Evolutionary conservation across 2,888 invertebrate genomes (phyloP).

Genomic region (Rugalucina vietnamica): DNA sequence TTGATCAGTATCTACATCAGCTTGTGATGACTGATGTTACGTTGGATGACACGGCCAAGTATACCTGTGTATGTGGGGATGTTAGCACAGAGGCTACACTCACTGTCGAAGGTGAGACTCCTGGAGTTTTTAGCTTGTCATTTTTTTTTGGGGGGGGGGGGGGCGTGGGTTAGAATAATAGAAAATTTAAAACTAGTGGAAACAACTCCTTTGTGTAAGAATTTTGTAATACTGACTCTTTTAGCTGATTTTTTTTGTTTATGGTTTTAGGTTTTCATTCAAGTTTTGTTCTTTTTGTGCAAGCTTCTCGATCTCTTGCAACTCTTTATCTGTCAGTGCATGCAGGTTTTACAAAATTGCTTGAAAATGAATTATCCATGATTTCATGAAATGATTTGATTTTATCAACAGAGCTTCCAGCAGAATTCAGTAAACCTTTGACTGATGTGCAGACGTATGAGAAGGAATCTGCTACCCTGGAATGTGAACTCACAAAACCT

Average conservation of each 20-base stretch:
- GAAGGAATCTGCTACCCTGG: constrained; percentile 88
- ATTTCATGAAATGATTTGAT: too few species aligned
- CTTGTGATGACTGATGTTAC: constrained; percentile 76
- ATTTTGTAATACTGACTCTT: too few species aligned
- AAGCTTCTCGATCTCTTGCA: too few species aligned
- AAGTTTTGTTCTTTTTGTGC: too few species aligned
- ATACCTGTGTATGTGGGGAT: constrained; percentile 75
- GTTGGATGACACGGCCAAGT: constrained; percentile 79
- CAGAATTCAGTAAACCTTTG: constrained; percentile 58
- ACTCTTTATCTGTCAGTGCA: too few species aligned
- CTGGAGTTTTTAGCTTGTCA: too few species aligned
- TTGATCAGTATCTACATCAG: constrained; percentile 87
- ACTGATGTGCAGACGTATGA: constrained; percentile 64
- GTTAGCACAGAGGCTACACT: constrained; percentile 77
- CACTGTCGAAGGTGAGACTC: constrained; percentile 77
- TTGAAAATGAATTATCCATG: not conserved
- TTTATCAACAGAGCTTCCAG: constrained; percentile 26
- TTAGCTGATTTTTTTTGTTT: too few species aligned
- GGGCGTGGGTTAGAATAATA: too few species aligned
- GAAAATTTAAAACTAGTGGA: too few species aligned
- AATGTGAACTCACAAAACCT: constrained; percentile 96
- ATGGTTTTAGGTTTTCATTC: too few species aligned
- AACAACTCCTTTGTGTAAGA: too few species aligned
- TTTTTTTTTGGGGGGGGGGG: too few species aligned
- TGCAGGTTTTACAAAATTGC: not conserved